Percentiles rank a stretch among this genome's conserved stretches.
phyloP scores from a whole-genome alignment of 2,888 invertebrate genomes.

The Callyntrura sp. region DNA sequence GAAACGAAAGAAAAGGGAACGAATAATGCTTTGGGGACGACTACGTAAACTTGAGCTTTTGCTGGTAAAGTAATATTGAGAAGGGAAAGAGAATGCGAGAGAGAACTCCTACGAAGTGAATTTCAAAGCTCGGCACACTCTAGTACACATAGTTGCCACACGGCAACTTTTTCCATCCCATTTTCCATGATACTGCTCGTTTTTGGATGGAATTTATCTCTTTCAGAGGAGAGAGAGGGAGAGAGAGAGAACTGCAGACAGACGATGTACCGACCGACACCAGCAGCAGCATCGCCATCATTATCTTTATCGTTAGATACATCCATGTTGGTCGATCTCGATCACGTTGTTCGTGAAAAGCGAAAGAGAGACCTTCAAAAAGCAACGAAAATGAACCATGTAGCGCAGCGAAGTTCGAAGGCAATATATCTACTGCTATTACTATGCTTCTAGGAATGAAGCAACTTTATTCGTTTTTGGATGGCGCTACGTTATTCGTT shows the following conservation, averaged over 20 bases:
- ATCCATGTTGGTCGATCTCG: slow-evolving; percentile 59
- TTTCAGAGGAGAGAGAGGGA: not conserved
- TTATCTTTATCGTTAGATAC: slow-evolving; percentile 54
- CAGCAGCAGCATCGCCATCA: slow-evolving; percentile 43
- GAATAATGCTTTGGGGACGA: slow-evolving; percentile 44
- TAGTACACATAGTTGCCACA: not conserved
- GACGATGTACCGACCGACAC: slow-evolving; percentile 56
- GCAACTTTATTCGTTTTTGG: not conserved
- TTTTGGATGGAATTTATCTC: slow-evolving; percentile 68
- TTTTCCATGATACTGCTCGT: slow-evolving; percentile 66
- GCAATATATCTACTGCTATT: slow-evolving; percentile 1
- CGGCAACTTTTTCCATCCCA: slow-evolving; percentile 56
- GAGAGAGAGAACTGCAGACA: slow-evolving; percentile 41
- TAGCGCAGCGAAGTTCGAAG: slow-evolving; percentile 38
- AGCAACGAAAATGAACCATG: slow-evolving; percentile 29
- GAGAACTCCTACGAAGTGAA: slow-evolving; percentile 52
- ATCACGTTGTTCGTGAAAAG: slow-evolving; percentile 69
- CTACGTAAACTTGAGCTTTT: not conserved
- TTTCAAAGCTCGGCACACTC: slow-evolving; percentile 15
- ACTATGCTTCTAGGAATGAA: slow-evolving; percentile 21
- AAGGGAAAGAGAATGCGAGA: too few species aligned
- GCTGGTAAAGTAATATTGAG: not conserved
- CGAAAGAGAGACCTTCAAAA: slow-evolving; percentile 64
- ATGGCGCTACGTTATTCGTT: slow-evolving; percentile 22
- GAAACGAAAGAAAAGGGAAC: slow-evolving; percentile 2